Evolutionary conservation across 2,888 invertebrate species (phyloP), one percentile per base, ranked within the genome.

Genomic region (Gandaritis pyraliata): DNA sequence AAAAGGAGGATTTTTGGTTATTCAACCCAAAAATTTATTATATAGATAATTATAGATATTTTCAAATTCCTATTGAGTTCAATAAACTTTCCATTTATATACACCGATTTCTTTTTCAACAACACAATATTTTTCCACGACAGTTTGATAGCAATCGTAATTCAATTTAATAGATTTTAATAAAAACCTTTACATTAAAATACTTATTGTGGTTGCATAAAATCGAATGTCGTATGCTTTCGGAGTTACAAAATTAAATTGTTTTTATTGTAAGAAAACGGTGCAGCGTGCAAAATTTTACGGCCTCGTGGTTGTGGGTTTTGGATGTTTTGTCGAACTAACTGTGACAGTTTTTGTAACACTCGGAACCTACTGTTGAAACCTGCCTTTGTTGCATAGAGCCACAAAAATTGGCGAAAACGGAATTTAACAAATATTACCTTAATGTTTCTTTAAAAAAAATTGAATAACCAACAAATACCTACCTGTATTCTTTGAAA

Each of bases 301-400:
- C 75, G 75, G 62, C 83, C 83, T 85, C 80, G 81, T 71, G 70
- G 75, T 83, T 81, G 81, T 71, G 70, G 75, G 71, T 77, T 78
- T 75, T 77, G 66, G n/a, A n/a, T n/a, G n/a, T n/a, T n/a, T n/a
- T n/a, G n/a, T n/a, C 76, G 75, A 46, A 55, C 2, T 11, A 38
- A 41, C 38, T 30, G 39, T 12, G 29, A 45, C 53, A 45, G 33
- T 53, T 53, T 16, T 43, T 56, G 10, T 5, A 10, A 41, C 29
- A 48, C 13, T 10, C 13, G 8, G 13, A n/a, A 30, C n/a, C 47
- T n/a, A 29, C 29, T 47, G 47, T 47, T 23, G 23, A 46, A 46
- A n/a, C 10, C 11, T 2, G 23, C 46, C 46, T 23, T 46, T 46
- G 4, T 23, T 29, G 13, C 23, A 23, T 47, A 47, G 11, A 29